A percentile compares a stretch with the other conserved stretches of the same genome.
These are phyloP conservation scores for Chlorops oryzae DNA, from an alignment of 1,140 invertebrate genomes.

Conservation along the genomic window DNA sequence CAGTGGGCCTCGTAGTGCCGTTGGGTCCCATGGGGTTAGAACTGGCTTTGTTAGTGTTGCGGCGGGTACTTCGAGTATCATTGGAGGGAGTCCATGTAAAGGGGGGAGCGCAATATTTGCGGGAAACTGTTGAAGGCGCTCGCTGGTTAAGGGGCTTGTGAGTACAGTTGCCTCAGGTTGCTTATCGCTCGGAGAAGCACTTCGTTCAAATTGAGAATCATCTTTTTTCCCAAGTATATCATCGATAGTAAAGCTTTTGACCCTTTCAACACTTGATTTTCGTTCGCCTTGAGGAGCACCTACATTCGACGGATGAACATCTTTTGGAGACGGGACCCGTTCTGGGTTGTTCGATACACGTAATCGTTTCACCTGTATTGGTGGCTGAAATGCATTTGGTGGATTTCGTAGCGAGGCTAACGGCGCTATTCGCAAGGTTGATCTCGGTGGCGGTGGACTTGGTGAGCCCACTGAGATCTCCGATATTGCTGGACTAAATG, in stretches of 20 bases:
- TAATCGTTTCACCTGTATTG: conserved; percentile 61
- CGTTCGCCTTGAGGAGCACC: conserved; percentile 17
- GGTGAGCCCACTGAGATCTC: conserved; percentile 44
- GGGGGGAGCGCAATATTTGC: not conserved
- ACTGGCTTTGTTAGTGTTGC: conserved; percentile 52
- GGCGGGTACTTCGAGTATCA: conserved; percentile 2
- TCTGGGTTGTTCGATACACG: conserved; percentile 33
- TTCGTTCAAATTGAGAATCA: not conserved
- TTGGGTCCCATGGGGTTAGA: conserved; percentile 82
- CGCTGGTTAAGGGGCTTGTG: too few relatives aligned
- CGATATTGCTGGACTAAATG: conserved; percentile 40
- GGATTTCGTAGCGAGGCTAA: too few relatives aligned
- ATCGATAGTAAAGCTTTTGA: conserved; percentile 86
- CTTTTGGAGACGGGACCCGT: not conserved
- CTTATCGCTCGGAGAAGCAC: not conserved
- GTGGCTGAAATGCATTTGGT: conserved; percentile 14
- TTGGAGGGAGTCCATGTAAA: not conserved
- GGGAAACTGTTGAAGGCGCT: not conserved
- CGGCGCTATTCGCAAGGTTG: too few relatives aligned
- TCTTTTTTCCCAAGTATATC: conserved; percentile 73
- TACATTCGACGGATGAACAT: too few relatives aligned
- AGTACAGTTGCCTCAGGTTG: conserved; percentile 6
- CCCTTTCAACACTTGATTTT: conserved; percentile 48
- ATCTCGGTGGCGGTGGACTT: conserved; percentile 31
- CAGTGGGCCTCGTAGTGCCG: conserved; percentile 45